Evolutionary conservation across 2,888 invertebrate species (phyloP), one percentile per base, ranked within the genome.

Genomic region (Lucinisca nassula): DNA sequence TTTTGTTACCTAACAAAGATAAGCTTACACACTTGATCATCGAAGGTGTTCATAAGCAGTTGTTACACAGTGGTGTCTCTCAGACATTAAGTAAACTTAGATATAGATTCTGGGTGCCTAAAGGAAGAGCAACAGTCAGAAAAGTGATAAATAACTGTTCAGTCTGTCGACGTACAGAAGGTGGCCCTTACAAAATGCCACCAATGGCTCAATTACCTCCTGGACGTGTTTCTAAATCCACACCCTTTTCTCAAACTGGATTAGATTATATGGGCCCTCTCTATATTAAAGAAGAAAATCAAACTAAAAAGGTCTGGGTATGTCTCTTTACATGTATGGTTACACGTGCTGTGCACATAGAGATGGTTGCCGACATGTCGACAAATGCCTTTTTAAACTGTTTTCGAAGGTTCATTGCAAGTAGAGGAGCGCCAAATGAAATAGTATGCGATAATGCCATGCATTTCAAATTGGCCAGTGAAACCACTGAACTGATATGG

Each of bases 11-110:
- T 27, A 74, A 55, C 6, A 2, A 74, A 3, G 58, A 81, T 2
- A 55, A 6, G 1, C 58, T 74, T 58, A 81, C 81, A 4, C 32
- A 30, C 35, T 6, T 81, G 55, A 12, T 81, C 24, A 58, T 74
- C 17, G 73, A 81, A 27, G 27, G 30, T 14, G 24, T 30, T 1
- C 81, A 81, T 32, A 38, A 38, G 17, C 10, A 51, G 24, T 3
- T 27, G 0, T 17, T 74, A 17, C 81, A 81, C 37, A 58, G 74
- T 21, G 38, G 40, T 10, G 14, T 40, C 12, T 73, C 74, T 0
- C 74, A 81, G 55, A 81, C 81, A 37, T 51, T 81, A 38, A 14
- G 14, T 1, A 73, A 21, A 73, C 12, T 49, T 80, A 3, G 32
- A 72, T 1, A 40, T 37, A 40, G 12, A 40, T 37, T n/a, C n/a